Conservation (phyloP, 64 coral and sea anemone genomes). For the Montipora capricornis region DNA sequence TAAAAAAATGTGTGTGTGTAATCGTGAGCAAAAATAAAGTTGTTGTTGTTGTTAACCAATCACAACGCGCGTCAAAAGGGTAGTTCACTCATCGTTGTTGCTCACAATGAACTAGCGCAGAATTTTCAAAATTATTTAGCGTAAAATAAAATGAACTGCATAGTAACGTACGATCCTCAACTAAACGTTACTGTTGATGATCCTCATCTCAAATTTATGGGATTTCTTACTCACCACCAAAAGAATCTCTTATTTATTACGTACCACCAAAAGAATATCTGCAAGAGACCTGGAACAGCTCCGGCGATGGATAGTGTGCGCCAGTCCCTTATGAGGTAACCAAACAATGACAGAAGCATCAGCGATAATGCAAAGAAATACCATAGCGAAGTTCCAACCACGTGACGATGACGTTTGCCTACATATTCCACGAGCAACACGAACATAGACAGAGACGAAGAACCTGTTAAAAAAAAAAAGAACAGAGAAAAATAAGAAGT, state of each 20-base stretch:
- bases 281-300: constrained; percentile 50
- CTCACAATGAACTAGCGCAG: no score
- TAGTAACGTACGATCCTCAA: no score
- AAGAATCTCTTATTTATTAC: background rate
- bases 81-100: no score
- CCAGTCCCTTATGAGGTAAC: constrained; percentile 74
- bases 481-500: background rate
- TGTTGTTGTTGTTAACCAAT: no score
- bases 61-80: no score
- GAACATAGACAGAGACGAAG: constrained; percentile 33
- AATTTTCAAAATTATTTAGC: no score
- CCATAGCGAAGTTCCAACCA: constrained; percentile 59
- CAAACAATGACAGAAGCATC: constrained; percentile 58
- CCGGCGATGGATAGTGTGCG: constrained; percentile 56
- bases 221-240: no score
- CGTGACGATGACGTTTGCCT: constrained; percentile 64
- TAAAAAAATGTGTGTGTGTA: no score
- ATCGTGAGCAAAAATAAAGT: no score
- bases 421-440: constrained; percentile 77
- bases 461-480: background rate
- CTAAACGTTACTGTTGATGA: no score
- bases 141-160: no score
- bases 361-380: constrained; percentile 64
- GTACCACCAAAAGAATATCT: constrained; percentile 67
- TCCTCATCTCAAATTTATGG: no score